A percentile compares a stretch with the other conserved stretches of the same genome.
Conservation (phyloP, 2,797 vertebrate species). For the Brachyalestes nurse region DNA sequence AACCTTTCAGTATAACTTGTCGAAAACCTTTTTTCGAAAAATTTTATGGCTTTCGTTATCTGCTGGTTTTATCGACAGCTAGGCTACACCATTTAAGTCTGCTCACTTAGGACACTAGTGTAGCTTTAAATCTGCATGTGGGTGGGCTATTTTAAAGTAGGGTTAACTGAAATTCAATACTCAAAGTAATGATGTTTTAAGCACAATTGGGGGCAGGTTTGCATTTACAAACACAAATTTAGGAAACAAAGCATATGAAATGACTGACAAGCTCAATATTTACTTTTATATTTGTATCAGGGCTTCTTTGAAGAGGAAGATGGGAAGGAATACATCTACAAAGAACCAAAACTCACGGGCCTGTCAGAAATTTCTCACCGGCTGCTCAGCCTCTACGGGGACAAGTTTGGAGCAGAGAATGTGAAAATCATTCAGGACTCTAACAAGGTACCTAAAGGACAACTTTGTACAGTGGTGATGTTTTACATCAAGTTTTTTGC, state of each 20-base stretch:
- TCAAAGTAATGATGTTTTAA: background rate
- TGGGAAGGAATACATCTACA: slow-evolving; percentile 97
- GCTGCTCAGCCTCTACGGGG: slow-evolving; percentile 90
- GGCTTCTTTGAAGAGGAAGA: slow-evolving; percentile 98
- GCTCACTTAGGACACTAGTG: background rate
- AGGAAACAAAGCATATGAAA: background rate
- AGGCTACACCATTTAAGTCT: background rate
- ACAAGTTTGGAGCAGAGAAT: slow-evolving; percentile 93
- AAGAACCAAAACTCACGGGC: slow-evolving; percentile 95
- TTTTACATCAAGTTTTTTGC: background rate
- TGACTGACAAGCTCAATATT: background rate
- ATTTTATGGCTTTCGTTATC: background rate
- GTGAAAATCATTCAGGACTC: slow-evolving; percentile 97
- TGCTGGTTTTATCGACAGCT: background rate
- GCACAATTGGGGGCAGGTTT: background rate
- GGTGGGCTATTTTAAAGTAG: background rate
- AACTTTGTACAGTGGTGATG: background rate
- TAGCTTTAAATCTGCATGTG: background rate
- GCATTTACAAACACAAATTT: background rate
- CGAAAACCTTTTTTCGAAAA: background rate
- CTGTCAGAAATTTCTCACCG: slow-evolving; percentile 96
- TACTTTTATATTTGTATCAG: slow-evolving; percentile 74
- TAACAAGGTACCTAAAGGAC: slow-evolving; percentile 84
- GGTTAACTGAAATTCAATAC: background rate
- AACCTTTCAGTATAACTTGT: background rate